Percentiles rank a stretch among this genome's conserved stretches.
phyloP scores from a whole-genome alignment of 2,797 vertebrate genomes.

The Gymnoscopelus braueri region DNA sequence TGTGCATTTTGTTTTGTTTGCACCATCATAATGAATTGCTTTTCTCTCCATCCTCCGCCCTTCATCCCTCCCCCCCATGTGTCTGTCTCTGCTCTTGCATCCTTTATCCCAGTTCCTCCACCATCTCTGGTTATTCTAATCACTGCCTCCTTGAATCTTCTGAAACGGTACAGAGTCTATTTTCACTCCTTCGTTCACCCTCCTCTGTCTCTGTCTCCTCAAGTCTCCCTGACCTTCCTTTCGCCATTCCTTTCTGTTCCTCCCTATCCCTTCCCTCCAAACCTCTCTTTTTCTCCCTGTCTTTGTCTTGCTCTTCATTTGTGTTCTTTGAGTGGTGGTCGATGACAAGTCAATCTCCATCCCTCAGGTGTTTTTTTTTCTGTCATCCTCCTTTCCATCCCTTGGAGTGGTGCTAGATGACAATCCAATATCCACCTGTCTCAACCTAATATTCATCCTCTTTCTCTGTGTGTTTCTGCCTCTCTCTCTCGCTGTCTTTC shows the following conservation, averaged over 20 bases:
- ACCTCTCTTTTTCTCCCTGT: not conserved
- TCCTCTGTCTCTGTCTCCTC: constrained; percentile 28
- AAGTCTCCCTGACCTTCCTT: constrained; percentile 10
- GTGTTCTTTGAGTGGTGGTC: constrained; percentile 48
- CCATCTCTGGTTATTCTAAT: constrained; percentile 37
- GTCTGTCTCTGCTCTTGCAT: not conserved
- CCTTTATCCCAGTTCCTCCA: constrained; percentile 3
- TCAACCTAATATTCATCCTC: constrained; percentile 21
- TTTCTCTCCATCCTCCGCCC: not conserved
- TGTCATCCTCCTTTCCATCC: constrained; percentile 37
- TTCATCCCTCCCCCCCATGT: not conserved
- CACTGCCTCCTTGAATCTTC: constrained; percentile 34
- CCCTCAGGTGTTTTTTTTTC: constrained; percentile 40
- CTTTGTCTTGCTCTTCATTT: constrained; percentile 26
- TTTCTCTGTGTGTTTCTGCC: not conserved
- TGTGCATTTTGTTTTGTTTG: not conserved
- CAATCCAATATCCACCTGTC: constrained; percentile 59
- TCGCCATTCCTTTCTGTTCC: no score
- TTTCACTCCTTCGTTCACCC: constrained; percentile 21
- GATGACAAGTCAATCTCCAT: constrained; percentile 52
- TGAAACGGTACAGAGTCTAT: constrained; percentile 2
- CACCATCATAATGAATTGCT: constrained; percentile 4
- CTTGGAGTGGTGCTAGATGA: constrained; percentile 56
- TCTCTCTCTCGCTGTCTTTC: constrained; percentile 3
- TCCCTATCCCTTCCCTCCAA: no score